phyloP scores from a whole-genome alignment of 2,888 invertebrate genomes.

The Eledona agricola region DNA sequence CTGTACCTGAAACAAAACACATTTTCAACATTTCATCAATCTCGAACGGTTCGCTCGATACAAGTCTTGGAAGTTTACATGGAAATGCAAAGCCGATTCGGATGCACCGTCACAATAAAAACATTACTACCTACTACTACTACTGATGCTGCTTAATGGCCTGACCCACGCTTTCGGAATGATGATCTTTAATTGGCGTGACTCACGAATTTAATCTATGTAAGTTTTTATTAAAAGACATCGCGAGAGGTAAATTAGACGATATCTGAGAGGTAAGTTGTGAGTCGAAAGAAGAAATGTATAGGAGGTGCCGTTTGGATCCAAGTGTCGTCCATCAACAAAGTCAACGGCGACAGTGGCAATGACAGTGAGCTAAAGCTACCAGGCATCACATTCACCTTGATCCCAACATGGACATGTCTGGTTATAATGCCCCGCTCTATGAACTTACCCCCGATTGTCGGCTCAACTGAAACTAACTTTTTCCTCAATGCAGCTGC shows the following conservation, averaged over 20 bases:
- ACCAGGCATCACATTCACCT: conserved; percentile 48
- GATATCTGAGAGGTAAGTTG: too few relatives aligned
- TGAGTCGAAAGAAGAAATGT: conserved; percentile 3
- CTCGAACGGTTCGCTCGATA: not conserved
- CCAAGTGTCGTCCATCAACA: conserved; percentile 43
- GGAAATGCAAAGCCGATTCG: conserved; percentile 4
- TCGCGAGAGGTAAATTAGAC: conserved; percentile 14
- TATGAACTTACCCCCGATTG: conserved; percentile 57
- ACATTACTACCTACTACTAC: too few relatives aligned
- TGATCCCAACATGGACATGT: conserved; percentile 58
- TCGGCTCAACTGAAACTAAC: conserved; percentile 54
- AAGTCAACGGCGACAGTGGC: conserved; percentile 45
- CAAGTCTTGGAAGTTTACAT: not conserved
- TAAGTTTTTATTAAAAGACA: conserved; percentile 24
- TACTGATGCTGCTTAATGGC: too few relatives aligned
- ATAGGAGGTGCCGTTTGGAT: conserved; percentile 27
- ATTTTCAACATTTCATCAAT: conserved; percentile 6
- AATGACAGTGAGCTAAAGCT: conserved; percentile 45
- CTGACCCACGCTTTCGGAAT: conserved; percentile 30
- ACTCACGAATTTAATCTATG: conserved; percentile 28
- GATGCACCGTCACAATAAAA: conserved; percentile 22
- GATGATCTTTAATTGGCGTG: conserved; percentile 34
- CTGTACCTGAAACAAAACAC: conserved; percentile 79
- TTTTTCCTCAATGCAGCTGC: conserved; percentile 60
- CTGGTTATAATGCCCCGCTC: conserved; percentile 54